Evolutionary conservation across 2,797 vertebrate species (phyloP).

Genomic region (Tenualosa thibaudeaui): DNA sequence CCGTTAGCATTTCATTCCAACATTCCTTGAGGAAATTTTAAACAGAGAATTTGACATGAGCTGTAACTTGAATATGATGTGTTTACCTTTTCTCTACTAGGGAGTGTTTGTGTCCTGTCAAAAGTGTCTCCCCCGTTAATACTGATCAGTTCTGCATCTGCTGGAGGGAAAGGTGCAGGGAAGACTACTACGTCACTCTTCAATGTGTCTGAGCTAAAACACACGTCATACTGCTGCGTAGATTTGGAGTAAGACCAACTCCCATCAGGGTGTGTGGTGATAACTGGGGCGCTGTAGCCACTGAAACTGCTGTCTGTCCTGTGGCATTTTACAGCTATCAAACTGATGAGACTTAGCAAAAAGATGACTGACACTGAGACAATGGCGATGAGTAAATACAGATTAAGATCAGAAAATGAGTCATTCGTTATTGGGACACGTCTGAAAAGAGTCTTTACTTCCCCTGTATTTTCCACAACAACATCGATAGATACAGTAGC

Average conservation of each 20-base stretch:
- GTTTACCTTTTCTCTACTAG: constrained; percentile 64
- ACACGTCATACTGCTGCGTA: constrained; percentile 69
- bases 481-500: constrained; percentile 80
- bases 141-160: constrained; percentile 66
- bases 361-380: constrained; percentile 83
- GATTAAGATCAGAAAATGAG: constrained; percentile 74
- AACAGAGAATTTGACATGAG: not conserved
- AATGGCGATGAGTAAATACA: constrained; percentile 85
- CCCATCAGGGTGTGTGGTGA: constrained; percentile 66
- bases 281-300: constrained; percentile 57
- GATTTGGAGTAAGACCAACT: constrained; percentile 68
- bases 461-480: constrained; percentile 78
- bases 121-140: constrained; percentile 65
- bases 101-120: constrained; percentile 65
- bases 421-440: constrained; percentile 68
- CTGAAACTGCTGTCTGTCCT: constrained; percentile 59
- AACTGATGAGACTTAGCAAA: constrained; percentile 79
- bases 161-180: constrained; percentile 57
- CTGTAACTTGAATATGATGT: not conserved
- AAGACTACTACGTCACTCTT: constrained; percentile 71
- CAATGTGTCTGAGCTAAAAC: constrained; percentile 68
- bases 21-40: not conserved
- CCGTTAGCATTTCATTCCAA: too few species aligned
- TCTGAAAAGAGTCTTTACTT: constrained; percentile 76
- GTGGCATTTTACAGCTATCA: constrained; percentile 82